Conservation (phyloP, 2,797 vertebrate genomes). For the Mastacembelus armatus region DNA sequence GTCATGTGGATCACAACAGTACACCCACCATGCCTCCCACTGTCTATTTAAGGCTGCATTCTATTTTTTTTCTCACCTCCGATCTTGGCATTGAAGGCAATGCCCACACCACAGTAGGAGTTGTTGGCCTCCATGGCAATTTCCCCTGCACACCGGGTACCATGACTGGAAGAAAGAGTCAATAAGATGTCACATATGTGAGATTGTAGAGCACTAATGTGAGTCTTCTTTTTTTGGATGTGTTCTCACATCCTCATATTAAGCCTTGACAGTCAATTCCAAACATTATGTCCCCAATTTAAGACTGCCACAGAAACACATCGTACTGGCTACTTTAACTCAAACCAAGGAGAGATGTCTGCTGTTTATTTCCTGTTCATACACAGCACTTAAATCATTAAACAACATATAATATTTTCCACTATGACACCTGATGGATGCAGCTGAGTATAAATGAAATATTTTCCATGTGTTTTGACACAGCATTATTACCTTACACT, state of each 20-base stretch:
- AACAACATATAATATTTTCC: background rate
- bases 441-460: background rate
- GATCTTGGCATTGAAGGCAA: constrained; percentile 74
- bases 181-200: constrained; percentile 48
- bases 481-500: too few relatives aligned
- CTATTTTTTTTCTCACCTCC: constrained; percentile 71
- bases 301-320: constrained; percentile 4
- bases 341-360: constrained; percentile 2
- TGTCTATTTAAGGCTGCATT: constrained; percentile 48
- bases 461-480: too few relatives aligned
- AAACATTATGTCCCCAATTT: constrained; percentile 18
- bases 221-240: constrained; percentile 11
- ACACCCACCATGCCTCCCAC: constrained; percentile 60
- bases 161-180: constrained; percentile 67
- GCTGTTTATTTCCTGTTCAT: background rate
- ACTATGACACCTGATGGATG: background rate
- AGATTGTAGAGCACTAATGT: constrained; percentile 28
- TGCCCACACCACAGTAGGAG: constrained; percentile 77
- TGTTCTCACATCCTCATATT: constrained; percentile 30
- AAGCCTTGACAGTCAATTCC: constrained; percentile 29
- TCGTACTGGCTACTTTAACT: background rate
- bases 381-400: background rate
- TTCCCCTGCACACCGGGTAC: constrained; percentile 80
- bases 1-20: constrained; percentile 40
- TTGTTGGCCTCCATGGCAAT: constrained; percentile 83